Percentiles rank a stretch among this genome's conserved stretches.
phyloP scores from a whole-genome alignment of 1,140 invertebrate species.

The Drosophila pallidifrons region DNA sequence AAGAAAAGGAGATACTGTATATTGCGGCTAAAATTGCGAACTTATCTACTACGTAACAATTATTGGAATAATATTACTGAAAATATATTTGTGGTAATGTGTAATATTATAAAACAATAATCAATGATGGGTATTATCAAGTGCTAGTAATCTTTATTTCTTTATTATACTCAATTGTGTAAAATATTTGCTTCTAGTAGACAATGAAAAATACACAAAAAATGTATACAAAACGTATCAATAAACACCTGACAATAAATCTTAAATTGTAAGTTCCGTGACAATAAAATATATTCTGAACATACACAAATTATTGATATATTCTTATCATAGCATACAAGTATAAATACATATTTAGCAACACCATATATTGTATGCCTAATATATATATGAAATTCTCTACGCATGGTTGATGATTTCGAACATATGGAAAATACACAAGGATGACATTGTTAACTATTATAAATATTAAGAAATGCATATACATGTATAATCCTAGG shows the following conservation, averaged over 20 bases:
- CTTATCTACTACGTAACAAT: conserved; percentile 14
- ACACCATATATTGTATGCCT: background rate
- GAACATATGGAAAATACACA: conserved; percentile 33
- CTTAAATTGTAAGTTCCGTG: conserved; percentile 50
- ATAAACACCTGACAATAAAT: conserved; percentile 47
- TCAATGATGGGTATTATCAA: conserved; percentile 10
- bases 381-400: conserved; percentile 46
- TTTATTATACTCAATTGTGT: conserved; percentile 17
- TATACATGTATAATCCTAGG: conserved; percentile 28
- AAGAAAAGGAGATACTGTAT: conserved; percentile 8
- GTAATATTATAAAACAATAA: conserved; percentile 17
- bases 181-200: conserved; percentile 8
- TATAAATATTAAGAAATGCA: conserved; percentile 5
- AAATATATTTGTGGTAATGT: conserved; percentile 6
- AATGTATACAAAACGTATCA: conserved; percentile 6
- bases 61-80: background rate
- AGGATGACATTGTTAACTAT: conserved; percentile 5
- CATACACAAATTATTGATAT: conserved; percentile 5
- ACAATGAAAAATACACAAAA: background rate
- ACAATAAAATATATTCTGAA: conserved; percentile 58
- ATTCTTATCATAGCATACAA: background rate
- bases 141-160: conserved; percentile 26
- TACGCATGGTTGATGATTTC: conserved; percentile 73
- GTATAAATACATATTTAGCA: background rate
- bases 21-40: conserved; percentile 27